Percentiles rank a stretch among this genome's conserved stretches.
Evolutionary conservation across 2,113 vertebrate species (phyloP).

Genomic region (Irena cyanogastra): DNA sequence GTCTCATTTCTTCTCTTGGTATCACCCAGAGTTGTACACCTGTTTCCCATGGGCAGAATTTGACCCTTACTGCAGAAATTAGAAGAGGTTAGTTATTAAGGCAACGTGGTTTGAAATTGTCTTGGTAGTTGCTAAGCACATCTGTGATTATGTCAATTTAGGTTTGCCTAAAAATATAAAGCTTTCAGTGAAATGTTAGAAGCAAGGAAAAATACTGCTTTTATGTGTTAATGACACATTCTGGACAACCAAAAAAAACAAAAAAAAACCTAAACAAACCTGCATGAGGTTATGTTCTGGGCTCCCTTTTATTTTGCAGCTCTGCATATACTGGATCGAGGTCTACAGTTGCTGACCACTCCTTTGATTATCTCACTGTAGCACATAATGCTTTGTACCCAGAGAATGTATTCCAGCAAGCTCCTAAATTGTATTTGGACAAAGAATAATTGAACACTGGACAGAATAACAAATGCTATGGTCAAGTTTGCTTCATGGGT

Average conservation of each 20-base stretch:
- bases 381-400: conserved; percentile 64
- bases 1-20: background rate
- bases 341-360: conserved; percentile 62
- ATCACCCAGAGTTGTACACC: background rate
- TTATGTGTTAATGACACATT: background rate
- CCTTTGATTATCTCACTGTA: conserved; percentile 74
- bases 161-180: conserved; percentile 22
- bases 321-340: background rate
- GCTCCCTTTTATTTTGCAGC: conserved; percentile 1
- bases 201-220: background rate
- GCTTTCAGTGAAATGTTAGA: background rate
- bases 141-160: conserved; percentile 24
- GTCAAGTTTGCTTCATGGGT: conserved; percentile 81
- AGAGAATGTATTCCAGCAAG: conserved; percentile 62
- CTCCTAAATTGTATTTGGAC: conserved; percentile 81
- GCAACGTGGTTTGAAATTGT: background rate
- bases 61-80: conserved; percentile 13
- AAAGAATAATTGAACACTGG: conserved; percentile 82
- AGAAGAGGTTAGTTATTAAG: conserved; percentile 2
- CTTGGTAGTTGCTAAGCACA: conserved; percentile 12
- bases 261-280: background rate
- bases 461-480: conserved; percentile 82
- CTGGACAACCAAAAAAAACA: background rate
- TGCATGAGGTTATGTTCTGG: background rate
- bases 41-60: background rate